These are phyloP conservation scores for Esperia sulphurella DNA, from an alignment of 2,888 invertebrate genomes.

Conservation along the genomic window DNA sequence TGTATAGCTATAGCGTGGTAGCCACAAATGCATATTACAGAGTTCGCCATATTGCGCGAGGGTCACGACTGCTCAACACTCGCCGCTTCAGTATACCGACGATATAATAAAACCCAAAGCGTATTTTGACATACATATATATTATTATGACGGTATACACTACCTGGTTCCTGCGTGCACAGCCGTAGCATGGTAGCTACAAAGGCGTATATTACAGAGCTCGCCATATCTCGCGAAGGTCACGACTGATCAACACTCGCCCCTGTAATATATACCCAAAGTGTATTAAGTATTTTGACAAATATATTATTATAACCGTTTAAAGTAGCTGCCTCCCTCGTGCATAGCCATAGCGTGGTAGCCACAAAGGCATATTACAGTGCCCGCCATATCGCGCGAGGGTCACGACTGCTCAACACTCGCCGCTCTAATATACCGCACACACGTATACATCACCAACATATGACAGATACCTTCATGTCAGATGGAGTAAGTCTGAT, in stretches of 20 bases:
- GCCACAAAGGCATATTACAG: slow-evolving; percentile 1
- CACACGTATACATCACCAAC: too few species aligned
- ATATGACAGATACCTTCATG: too few species aligned
- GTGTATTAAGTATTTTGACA: too few species aligned
- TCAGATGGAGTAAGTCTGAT: too few species aligned
- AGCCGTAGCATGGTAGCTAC: background rate
- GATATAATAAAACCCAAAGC: too few species aligned
- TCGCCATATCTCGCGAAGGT: background rate
- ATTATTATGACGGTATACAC: too few species aligned
- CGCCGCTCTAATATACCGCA: too few species aligned
- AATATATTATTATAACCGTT: too few species aligned
- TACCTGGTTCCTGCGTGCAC: background rate
- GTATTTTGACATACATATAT: too few species aligned
- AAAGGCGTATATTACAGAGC: background rate
- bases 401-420: background rate
- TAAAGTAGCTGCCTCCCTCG: background rate
- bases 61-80: background rate
- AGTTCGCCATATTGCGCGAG: background rate
- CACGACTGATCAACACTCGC: too few species aligned
- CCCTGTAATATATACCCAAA: too few species aligned
- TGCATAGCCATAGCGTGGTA: background rate
- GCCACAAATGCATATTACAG: background rate
- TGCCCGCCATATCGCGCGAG: background rate
- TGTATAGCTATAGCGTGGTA: background rate
- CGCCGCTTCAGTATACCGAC: too few species aligned